Conservation (phyloP, 1,140 invertebrate genomes). For the Teleopsis dalmanni region DNA sequence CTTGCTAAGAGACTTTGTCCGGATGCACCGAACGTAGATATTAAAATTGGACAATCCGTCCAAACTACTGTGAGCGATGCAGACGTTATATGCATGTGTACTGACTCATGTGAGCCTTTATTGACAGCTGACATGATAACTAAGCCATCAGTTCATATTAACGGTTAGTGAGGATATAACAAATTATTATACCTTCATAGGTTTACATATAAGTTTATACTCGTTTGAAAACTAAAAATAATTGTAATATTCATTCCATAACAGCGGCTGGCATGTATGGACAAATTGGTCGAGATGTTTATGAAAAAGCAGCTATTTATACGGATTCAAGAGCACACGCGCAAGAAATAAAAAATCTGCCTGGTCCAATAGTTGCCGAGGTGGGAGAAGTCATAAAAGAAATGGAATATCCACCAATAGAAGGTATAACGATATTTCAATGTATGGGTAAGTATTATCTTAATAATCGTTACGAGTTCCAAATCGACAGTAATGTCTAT, state of each 20-base stretch:
- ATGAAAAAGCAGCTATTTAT: constrained; percentile 34
- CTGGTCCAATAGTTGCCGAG: constrained; percentile 35
- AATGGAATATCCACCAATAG: neutral
- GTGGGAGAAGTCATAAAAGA: constrained; percentile 34
- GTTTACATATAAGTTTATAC: neutral
- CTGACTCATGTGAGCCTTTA: constrained; percentile 17
- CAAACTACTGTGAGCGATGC: constrained; percentile 14
- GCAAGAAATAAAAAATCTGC: constrained; percentile 35
- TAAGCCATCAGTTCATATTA: constrained; percentile 21
- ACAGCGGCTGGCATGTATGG: constrained; percentile 45
- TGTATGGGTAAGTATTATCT: constrained; percentile 6
- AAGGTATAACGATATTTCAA: constrained; percentile 2
- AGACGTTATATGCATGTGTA: constrained; percentile 31
- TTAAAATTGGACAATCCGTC: constrained; percentile 9
- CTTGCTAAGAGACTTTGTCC: constrained; percentile 18
- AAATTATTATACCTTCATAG: neutral
- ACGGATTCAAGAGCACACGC: constrained; percentile 43
- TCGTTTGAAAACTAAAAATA: neutral
- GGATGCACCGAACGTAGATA: constrained; percentile 7
- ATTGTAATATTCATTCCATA: neutral
- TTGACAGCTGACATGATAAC: constrained; percentile 13
- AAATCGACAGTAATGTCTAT: constrained; percentile 39
- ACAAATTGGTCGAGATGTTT: constrained; percentile 42
- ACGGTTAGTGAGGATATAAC: constrained; percentile 15
- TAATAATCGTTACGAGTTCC: too few species aligned